Conservation (phyloP, 2,888 invertebrate genomes). For the Amblyteles armatorius region DNA sequence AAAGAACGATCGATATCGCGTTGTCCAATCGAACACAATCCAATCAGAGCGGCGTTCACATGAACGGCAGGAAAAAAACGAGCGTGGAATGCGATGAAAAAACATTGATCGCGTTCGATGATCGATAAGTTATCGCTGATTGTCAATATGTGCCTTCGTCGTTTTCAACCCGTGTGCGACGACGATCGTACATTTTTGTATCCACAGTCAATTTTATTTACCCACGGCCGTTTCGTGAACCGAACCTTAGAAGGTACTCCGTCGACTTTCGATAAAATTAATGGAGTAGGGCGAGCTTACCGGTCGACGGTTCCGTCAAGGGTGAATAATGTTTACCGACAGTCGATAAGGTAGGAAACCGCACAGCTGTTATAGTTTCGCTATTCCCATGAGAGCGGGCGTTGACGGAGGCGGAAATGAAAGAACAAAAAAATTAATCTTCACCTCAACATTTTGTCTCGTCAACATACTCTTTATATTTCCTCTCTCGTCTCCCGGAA, state of each 20-base stretch:
- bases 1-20: conserved; percentile 30
- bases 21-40: conserved; percentile 30
- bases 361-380: background rate
- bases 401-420: conserved; percentile 26
- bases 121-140: conserved; percentile 42
- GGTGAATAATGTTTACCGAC: background rate
- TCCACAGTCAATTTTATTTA: conserved; percentile 6
- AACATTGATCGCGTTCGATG: conserved; percentile 44
- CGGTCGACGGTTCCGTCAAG: conserved; percentile 29
- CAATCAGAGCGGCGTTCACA: conserved; percentile 48
- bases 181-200: background rate
- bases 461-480: background rate
- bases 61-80: background rate
- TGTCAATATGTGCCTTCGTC: background rate
- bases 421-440: background rate
- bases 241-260: background rate
- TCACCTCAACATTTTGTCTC: background rate
- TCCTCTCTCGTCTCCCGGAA: background rate
- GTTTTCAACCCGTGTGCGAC: background rate
- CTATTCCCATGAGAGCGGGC: conserved; percentile 46
- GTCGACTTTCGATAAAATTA: conserved; percentile 6
- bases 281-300: background rate
- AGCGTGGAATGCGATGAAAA: conserved; percentile 35
- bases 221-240: background rate
- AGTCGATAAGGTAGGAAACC: conserved; percentile 19